Evolutionary conservation across 2,113 vertebrate genomes (phyloP).

Genomic region (Nanger granti): DNA sequence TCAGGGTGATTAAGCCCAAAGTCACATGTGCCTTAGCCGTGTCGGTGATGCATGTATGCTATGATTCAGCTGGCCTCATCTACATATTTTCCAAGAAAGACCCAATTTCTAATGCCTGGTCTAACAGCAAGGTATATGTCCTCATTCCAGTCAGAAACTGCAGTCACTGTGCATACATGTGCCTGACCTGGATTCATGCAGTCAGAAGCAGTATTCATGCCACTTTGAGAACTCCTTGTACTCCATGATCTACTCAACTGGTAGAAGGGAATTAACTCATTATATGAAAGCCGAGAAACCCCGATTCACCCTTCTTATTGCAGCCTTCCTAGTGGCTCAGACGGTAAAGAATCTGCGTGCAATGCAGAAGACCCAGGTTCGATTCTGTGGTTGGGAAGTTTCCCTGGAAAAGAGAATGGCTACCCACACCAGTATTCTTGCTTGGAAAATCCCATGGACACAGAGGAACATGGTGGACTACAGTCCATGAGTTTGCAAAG

Average conservation of each 20-base stretch:
- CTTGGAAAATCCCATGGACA: background rate
- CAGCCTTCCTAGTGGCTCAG: background rate
- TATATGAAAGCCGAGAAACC: background rate
- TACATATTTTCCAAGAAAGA: background rate
- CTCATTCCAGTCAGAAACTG: background rate
- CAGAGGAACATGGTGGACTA: background rate
- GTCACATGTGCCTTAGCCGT: too few species aligned
- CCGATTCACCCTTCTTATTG: background rate
- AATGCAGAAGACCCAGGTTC: background rate
- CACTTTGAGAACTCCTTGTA: background rate
- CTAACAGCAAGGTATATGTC: background rate
- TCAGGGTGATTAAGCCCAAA: background rate
- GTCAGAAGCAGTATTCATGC: background rate
- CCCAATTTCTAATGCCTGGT: background rate
- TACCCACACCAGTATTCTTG: background rate
- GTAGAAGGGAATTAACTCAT: background rate
- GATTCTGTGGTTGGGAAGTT: accelerated
- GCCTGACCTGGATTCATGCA: background rate
- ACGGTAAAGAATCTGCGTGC: background rate
- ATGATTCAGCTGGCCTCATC: background rate
- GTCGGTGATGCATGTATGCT: background rate
- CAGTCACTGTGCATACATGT: background rate
- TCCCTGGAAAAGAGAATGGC: background rate
- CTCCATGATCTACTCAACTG: background rate
- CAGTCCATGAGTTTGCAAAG: background rate